These are phyloP conservation scores for Castor canadensis DNA, from an alignment of 2,113 vertebrate species.

Conservation along the genomic window DNA sequence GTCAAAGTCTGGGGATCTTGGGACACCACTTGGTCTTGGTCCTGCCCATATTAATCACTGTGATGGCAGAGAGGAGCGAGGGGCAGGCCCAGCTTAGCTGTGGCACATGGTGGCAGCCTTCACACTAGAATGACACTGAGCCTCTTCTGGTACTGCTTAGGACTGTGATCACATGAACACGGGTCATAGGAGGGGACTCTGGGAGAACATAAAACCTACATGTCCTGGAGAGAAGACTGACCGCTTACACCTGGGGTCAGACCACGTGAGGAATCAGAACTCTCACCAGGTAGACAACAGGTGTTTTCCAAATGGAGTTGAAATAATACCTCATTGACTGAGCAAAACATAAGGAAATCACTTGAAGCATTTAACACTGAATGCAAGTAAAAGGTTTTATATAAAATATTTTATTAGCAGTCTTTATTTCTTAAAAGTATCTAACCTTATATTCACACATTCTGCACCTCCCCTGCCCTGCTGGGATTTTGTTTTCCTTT, in stretches of 20 bases:
- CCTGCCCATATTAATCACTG: background rate
- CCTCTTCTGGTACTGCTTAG: too few relatives aligned
- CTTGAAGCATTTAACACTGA: background rate
- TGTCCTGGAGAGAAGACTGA: accelerated
- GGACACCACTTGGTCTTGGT: too few relatives aligned
- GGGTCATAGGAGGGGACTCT: too few relatives aligned
- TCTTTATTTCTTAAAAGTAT: background rate
- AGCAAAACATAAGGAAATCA: background rate
- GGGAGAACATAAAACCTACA: accelerated
- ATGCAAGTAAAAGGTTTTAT: background rate
- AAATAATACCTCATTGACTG: accelerated
- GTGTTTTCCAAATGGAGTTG: background rate
- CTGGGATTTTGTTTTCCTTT: background rate
- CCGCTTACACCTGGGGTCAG: accelerated
- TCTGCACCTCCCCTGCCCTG: background rate
- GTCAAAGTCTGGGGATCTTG: accelerated
- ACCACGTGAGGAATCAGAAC: accelerated
- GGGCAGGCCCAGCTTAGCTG: background rate
- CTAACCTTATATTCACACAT: background rate
- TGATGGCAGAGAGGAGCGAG: background rate
- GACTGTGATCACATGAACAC: too few relatives aligned
- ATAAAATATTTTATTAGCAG: slow-evolving; percentile 60
- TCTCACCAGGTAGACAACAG: accelerated
- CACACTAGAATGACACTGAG: accelerated
- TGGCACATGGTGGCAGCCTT: background rate